Base-by-base conservation (phyloP, 2,888 invertebrate genomes). In the Aporophyla lueneburgensis region DNA sequence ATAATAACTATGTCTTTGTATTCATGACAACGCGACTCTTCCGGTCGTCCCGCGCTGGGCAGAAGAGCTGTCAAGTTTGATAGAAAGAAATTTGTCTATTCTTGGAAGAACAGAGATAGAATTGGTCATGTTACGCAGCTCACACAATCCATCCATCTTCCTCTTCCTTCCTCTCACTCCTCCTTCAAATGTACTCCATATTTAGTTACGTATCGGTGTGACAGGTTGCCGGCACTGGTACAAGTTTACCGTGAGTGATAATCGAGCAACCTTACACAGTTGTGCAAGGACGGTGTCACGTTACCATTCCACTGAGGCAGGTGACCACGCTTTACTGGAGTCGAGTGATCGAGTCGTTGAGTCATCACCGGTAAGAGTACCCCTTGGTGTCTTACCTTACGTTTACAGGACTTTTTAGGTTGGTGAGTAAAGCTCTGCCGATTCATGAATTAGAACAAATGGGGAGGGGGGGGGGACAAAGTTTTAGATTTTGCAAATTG, bases 191-290 rank as follows among this genome's bases (percentile, higher is more conserved):
- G 2, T 40, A 7, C 10, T 2, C 10, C 10, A 12, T 46, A 46
- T 14, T 3, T 43, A 2, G 43, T 58, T 66, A 74, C 73, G 61
- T 27, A 9, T 43, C 74, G 71, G 80, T 87, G 82, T 80, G 49
- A 82, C 2, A 49, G 43, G 19, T 0, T 2, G n/a, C 58, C 67
- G 3, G 9, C 19, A 62, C 21, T 54, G 0, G 33, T 43, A 27
- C 71, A 72, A 71, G 71, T 74, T 63, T 66, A 80, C 80, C 49
- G 69, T 46, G 61, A 76, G 63, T 74, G 80, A 83, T 85, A 77
- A 85, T 79, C 75, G 65, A 59, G 80, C 80, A 85, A 79, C 81
- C 85, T 85, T 85, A 87, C 71, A 53, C 68, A 74, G 71, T 76
- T 75, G 67, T 54, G 78, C 83, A 78, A 84, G 86, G 82, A 56